These are phyloP conservation scores for Trissolcus brochymenae DNA, from an alignment of 2,888 invertebrate genomes.

Conservation along the genomic window DNA sequence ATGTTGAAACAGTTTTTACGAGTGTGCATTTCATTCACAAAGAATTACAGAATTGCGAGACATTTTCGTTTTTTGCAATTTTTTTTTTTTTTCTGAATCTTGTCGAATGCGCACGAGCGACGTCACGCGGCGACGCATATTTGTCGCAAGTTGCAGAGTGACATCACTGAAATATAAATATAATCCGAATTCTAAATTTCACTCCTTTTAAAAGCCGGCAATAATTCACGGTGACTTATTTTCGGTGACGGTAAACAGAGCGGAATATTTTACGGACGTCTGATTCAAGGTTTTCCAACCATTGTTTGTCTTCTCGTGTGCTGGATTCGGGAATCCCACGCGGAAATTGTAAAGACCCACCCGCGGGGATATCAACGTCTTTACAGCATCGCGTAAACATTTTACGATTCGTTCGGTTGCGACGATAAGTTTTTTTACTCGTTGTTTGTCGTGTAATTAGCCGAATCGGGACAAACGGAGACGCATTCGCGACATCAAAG, in stretches of 20 bases:
- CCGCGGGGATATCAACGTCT: background rate
- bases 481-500: constrained; percentile 52
- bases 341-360: constrained; percentile 6
- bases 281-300: background rate
- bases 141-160: constrained; percentile 8
- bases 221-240: constrained; percentile 25
- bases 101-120: constrained; percentile 13
- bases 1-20: constrained; percentile 6
- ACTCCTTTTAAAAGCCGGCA: constrained; percentile 12
- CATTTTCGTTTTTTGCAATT: background rate
- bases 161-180: constrained; percentile 19
- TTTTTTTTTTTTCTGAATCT: no score
- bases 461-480: constrained; percentile 29
- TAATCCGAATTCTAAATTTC: constrained; percentile 11
- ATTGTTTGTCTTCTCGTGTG: constrained; percentile 2
- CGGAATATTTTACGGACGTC: constrained; percentile 9
- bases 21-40: background rate
- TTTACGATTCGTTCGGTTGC: constrained; percentile 9
- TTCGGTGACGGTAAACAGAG: constrained; percentile 17
- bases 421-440: constrained; percentile 12
- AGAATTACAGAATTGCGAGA: background rate
- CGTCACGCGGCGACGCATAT: constrained; percentile 13
- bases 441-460: constrained; percentile 46
- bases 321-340: background rate
- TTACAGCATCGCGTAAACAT: constrained; percentile 1